phyloP scores from a whole-genome alignment of 92 coral and sea anemone genomes.

The Paramuricea clavata region DNA sequence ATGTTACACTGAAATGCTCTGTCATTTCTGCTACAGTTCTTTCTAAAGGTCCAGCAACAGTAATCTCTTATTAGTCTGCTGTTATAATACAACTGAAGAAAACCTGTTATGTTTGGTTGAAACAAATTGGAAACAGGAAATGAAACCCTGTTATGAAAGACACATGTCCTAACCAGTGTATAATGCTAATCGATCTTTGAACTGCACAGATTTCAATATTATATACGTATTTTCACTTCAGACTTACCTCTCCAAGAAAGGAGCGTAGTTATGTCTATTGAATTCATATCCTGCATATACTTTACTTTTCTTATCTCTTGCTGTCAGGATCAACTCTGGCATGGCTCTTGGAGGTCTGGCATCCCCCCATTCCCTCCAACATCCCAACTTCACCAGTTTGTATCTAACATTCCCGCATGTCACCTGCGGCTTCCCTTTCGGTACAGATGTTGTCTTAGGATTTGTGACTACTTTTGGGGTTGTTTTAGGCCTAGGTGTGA shows the following conservation, averaged over 20 bases:
- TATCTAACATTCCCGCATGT: conserved; percentile 18
- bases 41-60: no score
- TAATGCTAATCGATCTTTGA: no score
- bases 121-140: no score
- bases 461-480: conserved; percentile 7
- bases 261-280: conserved; percentile 7
- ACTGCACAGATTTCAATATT: background rate
- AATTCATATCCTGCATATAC: conserved; percentile 37
- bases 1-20: no score
- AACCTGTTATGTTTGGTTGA: no score
- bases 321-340: conserved; percentile 38
- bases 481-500: conserved; percentile 2
- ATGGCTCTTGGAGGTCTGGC: conserved; percentile 18
- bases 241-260: conserved; percentile 33
- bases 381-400: conserved; percentile 36
- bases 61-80: no score
- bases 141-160: no score
- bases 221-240: background rate
- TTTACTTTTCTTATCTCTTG: conserved; percentile 12
- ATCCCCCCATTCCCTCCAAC: conserved; percentile 35
- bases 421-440: background rate
- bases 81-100: no score
- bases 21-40: no score
- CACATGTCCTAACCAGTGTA: no score
- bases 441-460: background rate